Percentiles rank a stretch among this genome's conserved stretches.
Conservation (phyloP, 2,113 vertebrate species). For the Reinhardtius hippoglossoides region DNA sequence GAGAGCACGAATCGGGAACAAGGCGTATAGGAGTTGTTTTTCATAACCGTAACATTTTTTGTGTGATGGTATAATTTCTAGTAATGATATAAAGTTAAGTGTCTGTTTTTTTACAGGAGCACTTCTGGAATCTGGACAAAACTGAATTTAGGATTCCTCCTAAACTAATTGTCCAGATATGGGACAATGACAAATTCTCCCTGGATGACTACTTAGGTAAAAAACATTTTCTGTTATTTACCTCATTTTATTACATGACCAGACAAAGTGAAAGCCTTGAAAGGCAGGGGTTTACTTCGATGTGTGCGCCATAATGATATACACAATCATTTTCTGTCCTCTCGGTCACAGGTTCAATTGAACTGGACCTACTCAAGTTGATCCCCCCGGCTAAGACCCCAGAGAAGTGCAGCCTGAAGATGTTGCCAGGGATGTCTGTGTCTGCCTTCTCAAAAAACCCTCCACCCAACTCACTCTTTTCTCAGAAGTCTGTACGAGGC, state of each 20-base stretch:
- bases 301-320: neutral
- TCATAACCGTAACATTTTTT: neutral
- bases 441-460: slow-evolving; percentile 69
- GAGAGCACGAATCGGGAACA: neutral
- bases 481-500: slow-evolving; percentile 94
- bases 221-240: slow-evolving; percentile 24
- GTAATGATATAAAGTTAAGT: neutral
- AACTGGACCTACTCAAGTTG: slow-evolving; percentile 90
- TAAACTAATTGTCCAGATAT: slow-evolving; percentile 93
- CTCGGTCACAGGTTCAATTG: slow-evolving; percentile 73
- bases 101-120: slow-evolving; percentile 84
- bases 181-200: slow-evolving; percentile 99
- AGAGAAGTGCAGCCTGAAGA: slow-evolving; percentile 90
- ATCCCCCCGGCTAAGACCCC: slow-evolving; percentile 90
- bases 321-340: neutral
- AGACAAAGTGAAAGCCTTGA: neutral
- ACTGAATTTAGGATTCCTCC: slow-evolving; percentile 95
- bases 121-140: slow-evolving; percentile 98
- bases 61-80: neutral
- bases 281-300: neutral
- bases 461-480: slow-evolving; percentile 87
- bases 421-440: slow-evolving; percentile 82
- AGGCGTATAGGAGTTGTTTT: neutral
- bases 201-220: slow-evolving; percentile 97
- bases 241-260: neutral